These are phyloP conservation scores for Sebastes dallii DNA, from an alignment of 2,797 vertebrate genomes.

Conservation along the genomic window DNA sequence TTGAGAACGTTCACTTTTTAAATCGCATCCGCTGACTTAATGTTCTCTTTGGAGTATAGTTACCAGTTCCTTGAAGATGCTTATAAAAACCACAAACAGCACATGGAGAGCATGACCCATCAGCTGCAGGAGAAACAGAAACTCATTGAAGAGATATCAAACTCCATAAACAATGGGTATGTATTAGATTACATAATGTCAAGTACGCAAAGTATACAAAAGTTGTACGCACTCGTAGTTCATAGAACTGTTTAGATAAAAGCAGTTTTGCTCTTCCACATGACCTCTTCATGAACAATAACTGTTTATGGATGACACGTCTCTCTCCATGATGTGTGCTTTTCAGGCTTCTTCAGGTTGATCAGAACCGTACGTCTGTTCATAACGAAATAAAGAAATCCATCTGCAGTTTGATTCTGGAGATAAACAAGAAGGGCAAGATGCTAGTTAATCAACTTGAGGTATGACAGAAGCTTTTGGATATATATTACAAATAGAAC, in stretches of 20 bases:
- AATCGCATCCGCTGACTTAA: background rate
- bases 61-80: conserved; percentile 95
- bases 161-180: conserved; percentile 90
- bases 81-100: conserved; percentile 90
- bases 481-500: background rate
- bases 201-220: background rate
- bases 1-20: background rate
- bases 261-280: background rate
- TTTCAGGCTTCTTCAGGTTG: conserved; percentile 88
- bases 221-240: background rate
- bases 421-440: conserved; percentile 94
- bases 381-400: conserved; percentile 92
- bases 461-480: conserved; percentile 72
- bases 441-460: conserved; percentile 89
- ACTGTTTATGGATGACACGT: background rate
- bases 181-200: background rate
- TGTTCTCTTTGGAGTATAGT: conserved; percentile 46
- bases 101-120: conserved; percentile 88
- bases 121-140: conserved; percentile 92
- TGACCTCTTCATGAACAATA: background rate
- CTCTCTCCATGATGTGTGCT: background rate
- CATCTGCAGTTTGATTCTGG: conserved; percentile 90
- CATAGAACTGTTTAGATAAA: background rate
- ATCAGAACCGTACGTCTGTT: conserved; percentile 89
- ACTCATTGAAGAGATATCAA: conserved; percentile 87